A percentile compares a stretch with the other conserved stretches of the same genome.
Conservation (phyloP, 2,888 invertebrate species). For the Malacosoma neustria region DNA sequence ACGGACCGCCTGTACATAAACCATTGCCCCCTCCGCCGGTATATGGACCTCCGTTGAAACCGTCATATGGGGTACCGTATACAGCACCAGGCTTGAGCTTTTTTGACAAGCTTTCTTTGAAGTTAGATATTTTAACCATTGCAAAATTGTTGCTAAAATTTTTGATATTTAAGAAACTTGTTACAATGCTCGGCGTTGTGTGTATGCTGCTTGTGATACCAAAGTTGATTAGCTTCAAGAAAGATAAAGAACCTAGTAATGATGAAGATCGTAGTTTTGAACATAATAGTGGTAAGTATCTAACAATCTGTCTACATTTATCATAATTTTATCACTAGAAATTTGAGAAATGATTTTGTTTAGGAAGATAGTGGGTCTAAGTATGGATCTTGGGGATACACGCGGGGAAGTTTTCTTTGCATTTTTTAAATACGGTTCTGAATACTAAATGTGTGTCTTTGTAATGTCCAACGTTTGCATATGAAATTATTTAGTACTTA, state of each 20-base stretch:
- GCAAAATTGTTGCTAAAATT: constrained; percentile 85
- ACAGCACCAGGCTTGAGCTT: constrained; percentile 70
- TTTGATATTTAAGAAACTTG: constrained; percentile 86
- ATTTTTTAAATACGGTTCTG: too few relatives aligned
- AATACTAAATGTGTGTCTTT: too few relatives aligned
- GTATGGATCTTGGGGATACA: too few relatives aligned
- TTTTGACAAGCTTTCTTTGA: constrained; percentile 80
- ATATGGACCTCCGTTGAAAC: constrained; percentile 59
- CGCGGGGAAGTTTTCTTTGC: too few relatives aligned
- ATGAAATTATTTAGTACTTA: too few relatives aligned
- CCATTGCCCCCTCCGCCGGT: constrained; percentile 43
- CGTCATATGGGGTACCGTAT: constrained; percentile 72
- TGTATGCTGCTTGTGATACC: constrained; percentile 86
- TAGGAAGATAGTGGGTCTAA: too few relatives aligned
- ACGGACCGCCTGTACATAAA: constrained; percentile 49
- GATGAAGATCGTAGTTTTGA: constrained; percentile 47
- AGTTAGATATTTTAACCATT: constrained; percentile 81
- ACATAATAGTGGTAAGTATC: constrained; percentile 37
- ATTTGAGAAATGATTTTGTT: too few relatives aligned
- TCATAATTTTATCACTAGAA: too few relatives aligned
- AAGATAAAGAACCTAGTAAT: constrained; percentile 36
- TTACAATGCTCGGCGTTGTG: constrained; percentile 85
- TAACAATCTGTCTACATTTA: too few relatives aligned
- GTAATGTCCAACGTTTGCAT: too few relatives aligned
- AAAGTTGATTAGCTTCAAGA: constrained; percentile 74